Conservation (phyloP, 2,113 vertebrate genomes). For the Muscicapa adusta region DNA sequence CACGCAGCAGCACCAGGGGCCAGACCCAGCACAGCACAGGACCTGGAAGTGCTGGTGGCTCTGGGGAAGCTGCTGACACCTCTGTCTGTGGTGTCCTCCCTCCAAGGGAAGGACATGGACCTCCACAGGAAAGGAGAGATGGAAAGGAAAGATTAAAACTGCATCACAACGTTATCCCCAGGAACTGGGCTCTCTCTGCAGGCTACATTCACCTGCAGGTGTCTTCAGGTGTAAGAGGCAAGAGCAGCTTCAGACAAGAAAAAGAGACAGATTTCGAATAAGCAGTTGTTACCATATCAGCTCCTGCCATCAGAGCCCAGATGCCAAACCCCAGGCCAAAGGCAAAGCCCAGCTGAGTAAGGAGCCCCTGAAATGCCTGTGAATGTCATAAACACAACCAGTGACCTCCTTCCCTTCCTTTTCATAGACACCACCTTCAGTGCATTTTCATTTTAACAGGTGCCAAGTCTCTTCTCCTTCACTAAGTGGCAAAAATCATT, state of each 20-base stretch:
- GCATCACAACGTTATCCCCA: not conserved
- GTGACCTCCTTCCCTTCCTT: not conserved
- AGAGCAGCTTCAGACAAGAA: not conserved
- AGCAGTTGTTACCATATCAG: accelerated
- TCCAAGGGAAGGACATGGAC: accelerated
- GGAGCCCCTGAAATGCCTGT: accelerated
- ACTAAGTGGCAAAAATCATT: conserved; percentile 13
- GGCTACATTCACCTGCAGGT: not conserved
- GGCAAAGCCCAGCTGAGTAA: not conserved
- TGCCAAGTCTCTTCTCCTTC: conserved; percentile 6
- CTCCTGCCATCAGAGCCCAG: not conserved
- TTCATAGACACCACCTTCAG: not conserved
- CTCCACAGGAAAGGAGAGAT: not conserved
- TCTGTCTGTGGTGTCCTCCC: not conserved
- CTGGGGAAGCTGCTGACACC: not conserved
- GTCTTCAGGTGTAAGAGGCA: not conserved
- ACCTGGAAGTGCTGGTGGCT: not conserved
- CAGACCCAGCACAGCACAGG: accelerated
- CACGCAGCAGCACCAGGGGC: accelerated
- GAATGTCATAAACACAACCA: not conserved
- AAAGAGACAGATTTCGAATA: not conserved
- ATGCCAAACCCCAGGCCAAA: not conserved
- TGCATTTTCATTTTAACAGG: not conserved
- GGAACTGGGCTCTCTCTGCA: not conserved
- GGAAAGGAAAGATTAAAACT: not conserved